These are phyloP conservation scores for Alca torda DNA, from an alignment of 2,797 vertebrate genomes.

Conservation along the genomic window DNA sequence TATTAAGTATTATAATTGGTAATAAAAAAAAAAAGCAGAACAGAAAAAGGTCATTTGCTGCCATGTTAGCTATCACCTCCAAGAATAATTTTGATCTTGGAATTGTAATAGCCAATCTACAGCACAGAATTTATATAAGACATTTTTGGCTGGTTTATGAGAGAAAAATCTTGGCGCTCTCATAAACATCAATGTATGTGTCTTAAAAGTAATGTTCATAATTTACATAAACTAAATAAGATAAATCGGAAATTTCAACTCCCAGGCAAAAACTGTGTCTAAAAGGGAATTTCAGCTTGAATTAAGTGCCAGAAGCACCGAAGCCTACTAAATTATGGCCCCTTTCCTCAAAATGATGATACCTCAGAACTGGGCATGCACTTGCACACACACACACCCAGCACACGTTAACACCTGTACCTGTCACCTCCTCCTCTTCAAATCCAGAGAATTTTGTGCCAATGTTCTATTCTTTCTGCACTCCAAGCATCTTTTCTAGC, in stretches of 20 bases:
- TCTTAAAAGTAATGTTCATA: constrained; percentile 48
- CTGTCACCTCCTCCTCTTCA: not conserved
- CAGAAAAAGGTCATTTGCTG: constrained; percentile 36
- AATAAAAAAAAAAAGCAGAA: not conserved
- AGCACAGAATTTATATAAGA: constrained; percentile 7
- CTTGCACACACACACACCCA: no score
- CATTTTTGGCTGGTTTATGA: constrained; percentile 31
- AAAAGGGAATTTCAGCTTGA: constrained; percentile 23
- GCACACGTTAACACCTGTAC: accelerated
- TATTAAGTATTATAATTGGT: constrained; percentile 50
- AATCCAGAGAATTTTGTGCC: not conserved
- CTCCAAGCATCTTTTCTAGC: not conserved
- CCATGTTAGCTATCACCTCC: constrained; percentile 35
- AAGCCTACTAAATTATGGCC: not conserved
- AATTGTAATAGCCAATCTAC: constrained; percentile 39
- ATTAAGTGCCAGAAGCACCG: not conserved
- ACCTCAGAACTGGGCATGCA: not conserved
- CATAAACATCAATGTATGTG: constrained; percentile 22
- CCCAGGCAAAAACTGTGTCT: not conserved
- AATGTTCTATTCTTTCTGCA: not conserved
- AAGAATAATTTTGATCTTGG: constrained; percentile 53
- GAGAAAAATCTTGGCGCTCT: constrained; percentile 1
- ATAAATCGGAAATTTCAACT: constrained; percentile 36
- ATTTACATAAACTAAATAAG: constrained; percentile 55
- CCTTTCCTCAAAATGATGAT: not conserved